Conservation (phyloP, 1,140 invertebrate species). For the Drosophila pseudoobscura region DNA sequence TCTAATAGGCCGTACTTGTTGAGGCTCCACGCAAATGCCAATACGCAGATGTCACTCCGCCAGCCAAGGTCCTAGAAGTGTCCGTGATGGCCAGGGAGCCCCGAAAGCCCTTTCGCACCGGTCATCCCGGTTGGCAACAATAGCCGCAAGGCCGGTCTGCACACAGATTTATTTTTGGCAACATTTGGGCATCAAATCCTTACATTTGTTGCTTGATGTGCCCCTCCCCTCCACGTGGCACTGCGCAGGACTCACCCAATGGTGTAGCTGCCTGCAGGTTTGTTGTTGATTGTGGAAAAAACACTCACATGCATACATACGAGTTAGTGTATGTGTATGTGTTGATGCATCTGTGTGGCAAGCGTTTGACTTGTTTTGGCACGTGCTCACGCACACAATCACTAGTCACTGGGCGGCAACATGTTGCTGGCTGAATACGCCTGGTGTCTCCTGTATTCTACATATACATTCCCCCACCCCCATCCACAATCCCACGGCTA, state of each 20-base stretch:
- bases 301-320: neutral
- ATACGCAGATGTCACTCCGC: neutral
- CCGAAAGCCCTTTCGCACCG: neutral
- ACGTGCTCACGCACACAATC: slow-evolving; percentile 51
- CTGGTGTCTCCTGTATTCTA: slow-evolving; percentile 1
- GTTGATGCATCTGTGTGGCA: neutral
- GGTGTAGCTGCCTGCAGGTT: slow-evolving; percentile 18
- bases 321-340: neutral
- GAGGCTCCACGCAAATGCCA: neutral
- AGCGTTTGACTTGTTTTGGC: slow-evolving; percentile 44
- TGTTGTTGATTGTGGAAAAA: slow-evolving; percentile 67
- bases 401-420: slow-evolving; percentile 33
- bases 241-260: slow-evolving; percentile 58
- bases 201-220: slow-evolving; percentile 4
- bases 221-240: slow-evolving; percentile 40
- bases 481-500: too few relatives aligned
- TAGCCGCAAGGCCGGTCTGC: neutral
- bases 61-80: too few relatives aligned
- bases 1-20: slow-evolving; percentile 27
- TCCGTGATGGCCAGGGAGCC: too few relatives aligned
- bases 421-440: slow-evolving; percentile 49
- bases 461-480: neutral
- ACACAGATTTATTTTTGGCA: neutral
- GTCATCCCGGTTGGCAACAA: neutral
- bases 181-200: neutral